These are phyloP conservation scores for Temnopleurus reevesii DNA, from an alignment of 53 echinoderm and acorn worm species.

Conservation along the genomic window DNA sequence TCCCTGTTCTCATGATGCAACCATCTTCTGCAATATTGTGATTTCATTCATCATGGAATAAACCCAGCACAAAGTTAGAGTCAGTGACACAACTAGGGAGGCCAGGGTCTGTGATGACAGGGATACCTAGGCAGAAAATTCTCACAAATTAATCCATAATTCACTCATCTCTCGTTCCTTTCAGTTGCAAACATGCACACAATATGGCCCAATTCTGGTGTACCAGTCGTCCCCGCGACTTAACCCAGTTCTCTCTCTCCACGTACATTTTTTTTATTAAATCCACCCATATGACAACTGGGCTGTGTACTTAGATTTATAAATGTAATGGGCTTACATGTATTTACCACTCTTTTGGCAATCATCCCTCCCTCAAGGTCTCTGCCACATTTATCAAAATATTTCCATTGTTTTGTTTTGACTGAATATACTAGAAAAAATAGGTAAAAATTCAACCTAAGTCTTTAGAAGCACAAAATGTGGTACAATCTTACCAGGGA, in stretches of 20 bases:
- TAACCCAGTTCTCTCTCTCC: background rate
- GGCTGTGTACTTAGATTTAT: background rate
- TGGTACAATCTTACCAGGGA: too few relatives aligned
- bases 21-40: too few relatives aligned
- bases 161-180: slow-evolving; percentile 35
- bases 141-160: slow-evolving; percentile 55
- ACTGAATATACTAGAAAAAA: too few relatives aligned
- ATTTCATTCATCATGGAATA: background rate
- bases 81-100: slow-evolving; percentile 7
- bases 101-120: background rate
- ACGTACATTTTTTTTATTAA: background rate
- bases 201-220: background rate
- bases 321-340: background rate
- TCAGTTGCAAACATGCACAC: background rate
- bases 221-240: background rate
- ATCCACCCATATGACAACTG: background rate
- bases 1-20: too few relatives aligned
- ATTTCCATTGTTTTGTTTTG: too few relatives aligned
- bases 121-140: slow-evolving; percentile 22
- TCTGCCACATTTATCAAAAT: too few relatives aligned
- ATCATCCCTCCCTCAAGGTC: background rate
- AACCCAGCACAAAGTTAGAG: background rate
- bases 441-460: too few relatives aligned
- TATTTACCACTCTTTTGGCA: background rate
- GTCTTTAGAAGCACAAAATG: too few relatives aligned